Conservation (phyloP, 2,113 vertebrate species). For the Cisticola juncidis region DNA sequence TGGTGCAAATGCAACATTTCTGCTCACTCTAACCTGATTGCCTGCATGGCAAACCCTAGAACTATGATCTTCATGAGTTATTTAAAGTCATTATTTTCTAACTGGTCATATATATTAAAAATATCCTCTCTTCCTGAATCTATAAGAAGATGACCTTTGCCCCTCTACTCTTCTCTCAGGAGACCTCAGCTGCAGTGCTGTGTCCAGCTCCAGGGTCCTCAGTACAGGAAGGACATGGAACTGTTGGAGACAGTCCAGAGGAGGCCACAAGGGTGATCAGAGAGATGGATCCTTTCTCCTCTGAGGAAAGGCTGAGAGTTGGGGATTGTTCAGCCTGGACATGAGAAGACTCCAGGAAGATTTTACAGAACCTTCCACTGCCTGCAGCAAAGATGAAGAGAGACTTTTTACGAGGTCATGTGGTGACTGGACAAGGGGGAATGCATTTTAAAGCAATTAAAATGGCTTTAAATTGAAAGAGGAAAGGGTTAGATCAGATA, state of each 20-base stretch:
- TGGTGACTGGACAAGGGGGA: neutral
- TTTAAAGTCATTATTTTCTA: neutral
- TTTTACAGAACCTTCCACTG: neutral
- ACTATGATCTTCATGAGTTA: neutral
- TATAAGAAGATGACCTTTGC: neutral
- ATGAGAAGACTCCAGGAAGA: neutral
- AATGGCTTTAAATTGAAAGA: neutral
- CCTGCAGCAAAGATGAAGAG: neutral
- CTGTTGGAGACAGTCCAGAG: neutral
- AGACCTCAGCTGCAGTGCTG: neutral
- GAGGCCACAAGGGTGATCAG: neutral
- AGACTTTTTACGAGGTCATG: accelerated
- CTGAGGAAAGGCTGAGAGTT: neutral
- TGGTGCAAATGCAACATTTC: neutral
- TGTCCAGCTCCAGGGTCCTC: neutral
- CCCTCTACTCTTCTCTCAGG: neutral
- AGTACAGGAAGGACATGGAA: neutral
- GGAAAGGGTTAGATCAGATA: neutral
- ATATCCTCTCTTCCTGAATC: neutral
- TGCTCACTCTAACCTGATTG: neutral
- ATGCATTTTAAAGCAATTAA: too few species aligned
- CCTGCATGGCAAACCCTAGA: neutral
- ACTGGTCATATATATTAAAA: too few species aligned
- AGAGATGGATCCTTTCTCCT: neutral
- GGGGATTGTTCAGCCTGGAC: neutral